phyloP scores from a whole-genome alignment of 2,888 invertebrate species.

The Andrena flavipes region DNA sequence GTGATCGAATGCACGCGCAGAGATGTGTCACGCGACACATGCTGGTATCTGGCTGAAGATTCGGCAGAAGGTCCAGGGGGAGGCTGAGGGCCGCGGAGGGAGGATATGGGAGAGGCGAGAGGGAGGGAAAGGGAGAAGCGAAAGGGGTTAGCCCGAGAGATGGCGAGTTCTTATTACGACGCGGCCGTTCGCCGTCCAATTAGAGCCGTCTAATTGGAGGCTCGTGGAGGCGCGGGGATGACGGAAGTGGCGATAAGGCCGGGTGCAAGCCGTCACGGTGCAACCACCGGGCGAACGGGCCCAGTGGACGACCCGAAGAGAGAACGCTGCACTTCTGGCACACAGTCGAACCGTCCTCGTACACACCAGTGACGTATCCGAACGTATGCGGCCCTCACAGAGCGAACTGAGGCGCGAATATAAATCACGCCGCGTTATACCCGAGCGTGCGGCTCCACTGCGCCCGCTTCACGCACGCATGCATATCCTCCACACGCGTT shows the following conservation, averaged over 20 bases:
- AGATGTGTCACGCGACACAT: conserved; percentile 64
- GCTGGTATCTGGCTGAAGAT: conserved; percentile 40
- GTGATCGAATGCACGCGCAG: conserved; percentile 35
- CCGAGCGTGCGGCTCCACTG: conserved; percentile 61
- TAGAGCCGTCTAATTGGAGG: conserved; percentile 74
- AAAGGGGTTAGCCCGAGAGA: conserved; percentile 33
- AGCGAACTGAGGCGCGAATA: conserved; percentile 77
- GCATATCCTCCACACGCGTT: conserved; percentile 43
- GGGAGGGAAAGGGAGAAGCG: background rate
- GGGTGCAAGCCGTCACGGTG: conserved; percentile 68
- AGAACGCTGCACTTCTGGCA: conserved; percentile 44
- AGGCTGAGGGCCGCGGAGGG: background rate
- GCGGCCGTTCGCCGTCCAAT: conserved; percentile 73
- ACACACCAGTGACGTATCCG: conserved; percentile 72
- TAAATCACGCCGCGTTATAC: conserved; percentile 79
- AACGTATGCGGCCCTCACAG: conserved; percentile 78
- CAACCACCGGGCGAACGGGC: conserved; percentile 63
- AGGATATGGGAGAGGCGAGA: background rate
- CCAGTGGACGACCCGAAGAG: conserved; percentile 52
- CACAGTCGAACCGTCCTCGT: conserved; percentile 59
- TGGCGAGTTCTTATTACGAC: conserved; percentile 70
- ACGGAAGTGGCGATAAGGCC: conserved; percentile 74
- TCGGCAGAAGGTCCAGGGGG: conserved; percentile 31
- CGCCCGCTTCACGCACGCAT: conserved; percentile 60
- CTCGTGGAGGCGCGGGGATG: conserved; percentile 72